A percentile compares a stretch with the other conserved stretches of the same genome.
Evolutionary conservation across 30 jellyfish, hydroid and myxozoan genomes (phyloP).

Genomic region (Aurelia coerulea): DNA sequence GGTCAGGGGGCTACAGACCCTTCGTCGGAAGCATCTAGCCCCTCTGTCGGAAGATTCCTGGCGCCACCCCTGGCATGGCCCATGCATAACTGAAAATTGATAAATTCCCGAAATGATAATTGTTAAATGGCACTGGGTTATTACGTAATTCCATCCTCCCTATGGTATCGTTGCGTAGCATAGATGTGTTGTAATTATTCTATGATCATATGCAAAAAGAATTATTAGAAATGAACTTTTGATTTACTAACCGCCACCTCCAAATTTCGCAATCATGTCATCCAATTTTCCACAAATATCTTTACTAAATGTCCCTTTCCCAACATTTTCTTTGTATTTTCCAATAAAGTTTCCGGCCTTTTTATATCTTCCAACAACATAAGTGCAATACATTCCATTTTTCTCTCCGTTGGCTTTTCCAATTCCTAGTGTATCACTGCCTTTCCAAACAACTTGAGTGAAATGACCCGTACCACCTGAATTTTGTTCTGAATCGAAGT

Average conservation of each 20-base stretch:
- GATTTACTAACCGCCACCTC: slow-evolving; percentile 1
- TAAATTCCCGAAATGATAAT: no score
- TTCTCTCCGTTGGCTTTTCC: slow-evolving; percentile 64
- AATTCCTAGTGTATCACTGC: slow-evolving; percentile 75
- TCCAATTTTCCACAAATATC: slow-evolving; percentile 60
- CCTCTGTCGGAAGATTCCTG: no score
- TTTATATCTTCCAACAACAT: slow-evolving; percentile 86
- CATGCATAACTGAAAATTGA: no score
- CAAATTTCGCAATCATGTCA: slow-evolving; percentile 49
- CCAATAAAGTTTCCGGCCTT: slow-evolving; percentile 84
- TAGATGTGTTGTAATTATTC: no score
- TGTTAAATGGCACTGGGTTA: no score
- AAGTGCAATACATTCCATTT: slow-evolving; percentile 80
- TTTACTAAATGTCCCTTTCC: slow-evolving; percentile 65
- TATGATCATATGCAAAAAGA: no score
- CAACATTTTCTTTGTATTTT: slow-evolving; percentile 67
- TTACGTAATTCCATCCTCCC: no score
- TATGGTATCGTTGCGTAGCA: no score
- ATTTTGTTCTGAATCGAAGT: slow-evolving; percentile 29
- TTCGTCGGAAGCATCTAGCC: no score
- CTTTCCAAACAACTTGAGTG: slow-evolving; percentile 94
- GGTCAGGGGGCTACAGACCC: no score
- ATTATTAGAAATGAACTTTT: no score
- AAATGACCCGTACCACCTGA: slow-evolving; percentile 91
- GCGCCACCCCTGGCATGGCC: no score